Evolutionary conservation across 2,888 invertebrate genomes (phyloP).

Genomic region (Drosophila fulvimacula): DNA sequence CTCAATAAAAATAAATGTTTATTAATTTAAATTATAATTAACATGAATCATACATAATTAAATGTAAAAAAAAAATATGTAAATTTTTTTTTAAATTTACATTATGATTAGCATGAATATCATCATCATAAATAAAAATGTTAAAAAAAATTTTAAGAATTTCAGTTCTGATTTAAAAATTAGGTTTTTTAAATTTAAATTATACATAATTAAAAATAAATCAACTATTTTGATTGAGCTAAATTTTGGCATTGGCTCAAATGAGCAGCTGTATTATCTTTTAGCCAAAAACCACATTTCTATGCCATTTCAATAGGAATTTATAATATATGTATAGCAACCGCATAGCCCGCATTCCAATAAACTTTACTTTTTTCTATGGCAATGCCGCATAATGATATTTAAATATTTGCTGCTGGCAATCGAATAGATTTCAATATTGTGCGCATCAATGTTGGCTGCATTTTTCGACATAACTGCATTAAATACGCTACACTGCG

Average conservation of each 20-base stretch:
- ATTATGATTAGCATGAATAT: too few species aligned
- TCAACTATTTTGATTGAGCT: too few species aligned
- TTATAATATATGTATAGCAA: background rate
- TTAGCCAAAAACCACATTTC: background rate
- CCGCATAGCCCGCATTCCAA: conserved; percentile 12
- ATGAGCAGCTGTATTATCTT: background rate
- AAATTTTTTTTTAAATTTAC: too few species aligned
- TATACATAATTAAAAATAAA: background rate
- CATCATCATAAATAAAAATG: too few species aligned
- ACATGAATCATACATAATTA: too few species aligned
- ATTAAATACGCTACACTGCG: conserved; percentile 66
- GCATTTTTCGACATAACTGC: conserved; percentile 46
- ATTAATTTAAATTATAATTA: too few species aligned
- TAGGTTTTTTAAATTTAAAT: too few species aligned
- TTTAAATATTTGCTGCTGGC: conserved; percentile 32
- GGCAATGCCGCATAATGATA: conserved; percentile 30
- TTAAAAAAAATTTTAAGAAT: too few species aligned
- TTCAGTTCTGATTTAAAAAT: too few species aligned
- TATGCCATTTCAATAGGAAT: background rate
- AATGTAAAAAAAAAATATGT: too few species aligned
- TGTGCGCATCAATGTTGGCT: conserved; percentile 40
- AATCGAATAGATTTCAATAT: conserved; percentile 36
- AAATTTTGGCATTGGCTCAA: background rate
- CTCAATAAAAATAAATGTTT: too few species aligned
- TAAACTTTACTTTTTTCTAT: conserved; percentile 3